Conservation (phyloP, 2,797 vertebrate species). For the Sternotherus odoratus region DNA sequence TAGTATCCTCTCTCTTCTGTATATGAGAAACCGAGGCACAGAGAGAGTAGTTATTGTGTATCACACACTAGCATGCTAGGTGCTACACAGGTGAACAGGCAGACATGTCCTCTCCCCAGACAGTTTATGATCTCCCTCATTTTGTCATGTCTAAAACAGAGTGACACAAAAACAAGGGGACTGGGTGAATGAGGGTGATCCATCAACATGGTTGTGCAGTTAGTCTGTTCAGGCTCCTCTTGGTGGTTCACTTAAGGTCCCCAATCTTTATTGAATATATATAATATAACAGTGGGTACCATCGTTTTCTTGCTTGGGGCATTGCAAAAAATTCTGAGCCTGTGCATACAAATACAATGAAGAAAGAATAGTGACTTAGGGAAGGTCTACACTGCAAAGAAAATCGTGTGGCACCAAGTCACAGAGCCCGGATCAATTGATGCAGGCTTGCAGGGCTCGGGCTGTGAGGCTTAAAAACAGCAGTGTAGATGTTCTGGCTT, state of each 20-base stretch:
- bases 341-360: not conserved
- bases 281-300: not conserved
- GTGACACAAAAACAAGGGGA: not conserved
- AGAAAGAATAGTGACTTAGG: too few species aligned
- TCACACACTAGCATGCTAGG: not conserved
- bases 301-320: not conserved
- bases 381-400: not conserved
- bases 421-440: not conserved
- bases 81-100: not conserved
- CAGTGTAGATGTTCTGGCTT: not conserved
- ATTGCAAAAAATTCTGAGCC: not conserved
- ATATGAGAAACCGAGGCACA: not conserved
- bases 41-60: not conserved
- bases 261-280: not conserved
- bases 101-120: not conserved
- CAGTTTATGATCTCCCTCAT: slow-evolving; percentile 33
- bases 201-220: not conserved
- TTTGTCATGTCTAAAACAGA: not conserved
- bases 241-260: not conserved
- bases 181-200: slow-evolving; percentile 2
- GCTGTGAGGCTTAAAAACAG: not conserved
- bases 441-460: too few species aligned
- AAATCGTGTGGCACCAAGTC: not conserved
- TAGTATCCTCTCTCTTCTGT: not conserved
- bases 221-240: not conserved